These are phyloP conservation scores for Bellardia pandia DNA, from an alignment of 2,888 invertebrate species.

Conservation along the genomic window DNA sequence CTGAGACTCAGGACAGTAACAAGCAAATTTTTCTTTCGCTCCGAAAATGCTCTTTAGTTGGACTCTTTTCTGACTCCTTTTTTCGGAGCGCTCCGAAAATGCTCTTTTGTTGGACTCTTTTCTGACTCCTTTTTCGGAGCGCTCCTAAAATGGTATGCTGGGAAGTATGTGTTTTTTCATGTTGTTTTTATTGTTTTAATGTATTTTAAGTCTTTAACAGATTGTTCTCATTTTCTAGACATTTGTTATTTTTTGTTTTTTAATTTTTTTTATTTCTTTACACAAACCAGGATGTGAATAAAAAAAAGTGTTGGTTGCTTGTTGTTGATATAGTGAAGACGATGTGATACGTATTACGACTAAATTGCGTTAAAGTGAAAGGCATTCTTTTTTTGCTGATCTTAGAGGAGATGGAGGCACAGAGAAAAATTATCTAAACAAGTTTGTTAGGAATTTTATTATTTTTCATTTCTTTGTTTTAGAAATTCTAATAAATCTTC, in stretches of 20 bases:
- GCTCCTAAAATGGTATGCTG: no score
- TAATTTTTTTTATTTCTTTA: conserved; percentile 33
- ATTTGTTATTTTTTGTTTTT: conserved; percentile 52
- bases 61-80: no score
- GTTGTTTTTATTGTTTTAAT: conserved; percentile 39
- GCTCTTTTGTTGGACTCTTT: no score
- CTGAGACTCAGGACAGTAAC: no score
- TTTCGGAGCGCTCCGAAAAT: no score
- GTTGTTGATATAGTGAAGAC: conserved; percentile 21
- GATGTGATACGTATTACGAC: conserved; percentile 8
- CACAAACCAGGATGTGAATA: conserved; percentile 67
- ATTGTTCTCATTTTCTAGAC: conserved; percentile 71
- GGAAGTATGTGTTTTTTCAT: conserved; percentile 3
- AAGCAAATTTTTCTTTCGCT: no score
- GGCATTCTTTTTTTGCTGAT: conserved; percentile 53
- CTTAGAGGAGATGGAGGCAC: neutral
- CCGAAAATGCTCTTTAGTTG: no score
- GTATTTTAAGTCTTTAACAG: conserved; percentile 65
- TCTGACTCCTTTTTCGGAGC: no score
- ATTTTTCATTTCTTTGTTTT: conserved; percentile 24
- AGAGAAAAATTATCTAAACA: conserved; percentile 3
- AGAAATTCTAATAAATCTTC: conserved; percentile 60
- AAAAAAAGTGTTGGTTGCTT: conserved; percentile 46
- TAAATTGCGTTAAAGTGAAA: conserved; percentile 70
- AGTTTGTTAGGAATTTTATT: conserved; percentile 52